Base-by-base conservation (phyloP, 2,113 vertebrate genomes). In the Lichenostomus cassidix region DNA sequence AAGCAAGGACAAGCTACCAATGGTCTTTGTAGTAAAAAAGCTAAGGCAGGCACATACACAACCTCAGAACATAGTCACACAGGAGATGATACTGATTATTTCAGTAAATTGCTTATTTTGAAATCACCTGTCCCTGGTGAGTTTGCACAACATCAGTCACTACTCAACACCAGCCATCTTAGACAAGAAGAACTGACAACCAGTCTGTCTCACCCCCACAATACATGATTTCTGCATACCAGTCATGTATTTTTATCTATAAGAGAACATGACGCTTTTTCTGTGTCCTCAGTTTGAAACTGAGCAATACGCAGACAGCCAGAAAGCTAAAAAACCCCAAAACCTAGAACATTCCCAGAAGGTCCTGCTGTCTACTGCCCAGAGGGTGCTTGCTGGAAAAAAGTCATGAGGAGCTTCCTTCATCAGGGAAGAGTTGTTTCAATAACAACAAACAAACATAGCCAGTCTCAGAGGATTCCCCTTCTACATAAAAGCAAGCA, bases 111-210 rank as follows among this genome's bases (percentile, higher is more conserved):
- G n/a, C 20, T 79, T 68, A 13, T 55, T 77, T 18, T 49, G 62
- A 82, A 81, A 78, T 59, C 22, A 33, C 27, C 18, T 33, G 24
- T 28, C 39, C 17, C 44, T 28, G 1, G 4, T 24, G 37, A 87
- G 12, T 9, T 29, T 55, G 39, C 27, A 69, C 12, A 23, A 49
- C 13, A 64, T 9, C 0, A 0, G 28, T 29, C 9, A 44, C 44
- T 63, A 35, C 39, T 75, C 55, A 33, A 55, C 9, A 49, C 11
- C 25, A 44, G 5, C 31, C 15, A 12, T 49, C 39, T 74, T 4
- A 62, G 52, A 85, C 24, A 74, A 22, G 4, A 55, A 39, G 50
- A 58, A 15, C 8, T 1, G 9, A 76, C 28, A 60, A 62, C 21
- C 35, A 59, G 13, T 28, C 41, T n/a, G 35, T 6, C 50, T 64